Evolutionary conservation across 2,797 vertebrate genomes (phyloP).

Genomic region (Cetoscarus ocellatus): DNA sequence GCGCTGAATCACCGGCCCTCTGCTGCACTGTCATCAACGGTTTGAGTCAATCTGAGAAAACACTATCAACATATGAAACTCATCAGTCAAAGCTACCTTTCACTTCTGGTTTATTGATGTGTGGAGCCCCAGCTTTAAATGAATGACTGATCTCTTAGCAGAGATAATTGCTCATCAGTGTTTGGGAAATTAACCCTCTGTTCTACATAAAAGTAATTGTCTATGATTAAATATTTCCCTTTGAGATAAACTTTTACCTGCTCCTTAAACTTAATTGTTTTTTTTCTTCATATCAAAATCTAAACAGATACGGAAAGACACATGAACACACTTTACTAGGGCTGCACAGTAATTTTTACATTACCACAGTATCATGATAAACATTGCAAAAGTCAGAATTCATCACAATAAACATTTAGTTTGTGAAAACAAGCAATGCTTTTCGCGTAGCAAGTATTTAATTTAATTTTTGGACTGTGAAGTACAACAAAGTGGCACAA

Average conservation of each 20-base stretch:
- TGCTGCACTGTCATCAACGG: conserved; percentile 58
- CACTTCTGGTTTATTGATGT: conserved; percentile 56
- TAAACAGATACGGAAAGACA: background rate
- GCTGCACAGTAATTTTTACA: too few relatives aligned
- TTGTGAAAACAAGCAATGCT: too few relatives aligned
- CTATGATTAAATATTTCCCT: background rate
- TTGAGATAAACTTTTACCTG: background rate
- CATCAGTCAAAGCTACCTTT: conserved; percentile 62
- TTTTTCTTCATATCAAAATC: background rate
- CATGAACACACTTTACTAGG: background rate
- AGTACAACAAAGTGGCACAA: too few relatives aligned
- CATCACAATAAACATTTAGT: too few relatives aligned
- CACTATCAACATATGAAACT: conserved; percentile 64
- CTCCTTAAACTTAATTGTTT: background rate
- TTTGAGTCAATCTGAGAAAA: conserved; percentile 73
- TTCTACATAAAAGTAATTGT: conserved; percentile 13
- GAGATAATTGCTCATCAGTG: conserved; percentile 17
- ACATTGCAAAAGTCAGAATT: too few relatives aligned
- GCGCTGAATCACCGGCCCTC: conserved; percentile 77
- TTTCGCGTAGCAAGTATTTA: too few relatives aligned
- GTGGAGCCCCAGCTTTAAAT: conserved; percentile 36
- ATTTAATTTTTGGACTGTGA: too few relatives aligned
- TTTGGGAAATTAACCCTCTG: background rate
- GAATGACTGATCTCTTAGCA: conserved; percentile 4
- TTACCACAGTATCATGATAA: too few relatives aligned